Evolutionary conservation across 2,888 invertebrate genomes (phyloP).

Genomic region (Coremacera marginata): DNA sequence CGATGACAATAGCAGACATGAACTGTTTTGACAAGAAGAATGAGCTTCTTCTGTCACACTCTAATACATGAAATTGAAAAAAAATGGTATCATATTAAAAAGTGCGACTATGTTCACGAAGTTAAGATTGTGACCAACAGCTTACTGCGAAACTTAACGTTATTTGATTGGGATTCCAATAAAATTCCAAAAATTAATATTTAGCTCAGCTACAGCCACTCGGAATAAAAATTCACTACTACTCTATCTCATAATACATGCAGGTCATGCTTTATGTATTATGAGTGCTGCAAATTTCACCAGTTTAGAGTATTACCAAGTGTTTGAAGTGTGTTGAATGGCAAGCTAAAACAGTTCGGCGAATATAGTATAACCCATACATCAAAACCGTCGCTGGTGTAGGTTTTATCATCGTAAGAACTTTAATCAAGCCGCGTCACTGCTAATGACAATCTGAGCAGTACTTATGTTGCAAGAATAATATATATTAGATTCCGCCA

Average conservation of each 20-base stretch:
- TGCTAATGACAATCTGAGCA: too few species aligned
- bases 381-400: too few species aligned
- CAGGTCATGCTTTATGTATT: not conserved
- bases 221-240: too few species aligned
- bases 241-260: not conserved
- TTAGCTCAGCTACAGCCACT: conserved; percentile 8
- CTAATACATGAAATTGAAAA: not conserved
- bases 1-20: not conserved
- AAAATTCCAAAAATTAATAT: conserved; percentile 17
- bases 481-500: too few species aligned
- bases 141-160: not conserved
- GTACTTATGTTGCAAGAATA: too few species aligned
- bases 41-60: not conserved
- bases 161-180: not conserved
- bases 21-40: not conserved
- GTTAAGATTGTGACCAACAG: not conserved
- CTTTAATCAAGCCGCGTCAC: too few species aligned
- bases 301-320: too few species aligned
- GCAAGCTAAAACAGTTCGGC: too few species aligned
- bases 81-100: too few species aligned
- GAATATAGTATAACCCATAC: too few species aligned
- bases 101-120: not conserved
- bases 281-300: conserved; percentile 4
- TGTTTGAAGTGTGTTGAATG: too few species aligned
- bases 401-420: too few species aligned